Base-by-base conservation (phyloP, 2,888 invertebrate genomes). In the Prenolepis imparis region DNA sequence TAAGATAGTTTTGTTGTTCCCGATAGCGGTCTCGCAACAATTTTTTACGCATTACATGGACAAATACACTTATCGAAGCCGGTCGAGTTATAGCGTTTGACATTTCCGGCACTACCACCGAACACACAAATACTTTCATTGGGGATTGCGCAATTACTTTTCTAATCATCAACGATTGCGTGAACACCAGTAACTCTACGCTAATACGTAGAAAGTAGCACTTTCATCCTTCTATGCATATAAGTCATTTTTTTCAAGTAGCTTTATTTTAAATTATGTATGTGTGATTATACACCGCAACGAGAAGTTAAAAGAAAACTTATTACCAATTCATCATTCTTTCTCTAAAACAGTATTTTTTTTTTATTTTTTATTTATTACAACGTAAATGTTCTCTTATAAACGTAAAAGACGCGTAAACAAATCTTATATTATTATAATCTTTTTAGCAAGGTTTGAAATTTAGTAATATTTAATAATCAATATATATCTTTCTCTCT, bases 1-100 rank as follows among this genome's bases (percentile, higher is more conserved):
- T 63, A 52, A 41, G 28, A 28, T 28, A 87, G 83, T 85, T 87
- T 87, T 84, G 77, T 83, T 63, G 75, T 72, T 72, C 41, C 28
- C 68, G 72, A 70, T 87, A 85, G 80, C 75, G 57, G 63, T 41
- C 24, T 36, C 8, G 28, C 55, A 72, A 48, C 48, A n/a, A 88
- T 86, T 84, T 87, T 84, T 86, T 66, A 82, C 32, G 67, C 67
- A 39, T 64, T 48, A 59, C 52, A 78, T 55, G 75, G 52, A 59
- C 68, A 61, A 82, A 64, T 68, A 82, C 21, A 57, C 32, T 18
- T 59, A 24, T 66, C 88, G 78, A 85, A 87, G 18, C 32, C 72
- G 15, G 8, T n/a, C n/a, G 18, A 83, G 75, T 70, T 77, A 61
- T 66, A 59, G 41, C n/a, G 28, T 39, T 15, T 36, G 28, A 52